Evolutionary conservation across 2,888 invertebrate species (phyloP), one percentile per base, ranked within the genome.

Genomic region (Drosophila nr. perissopoda): DNA sequence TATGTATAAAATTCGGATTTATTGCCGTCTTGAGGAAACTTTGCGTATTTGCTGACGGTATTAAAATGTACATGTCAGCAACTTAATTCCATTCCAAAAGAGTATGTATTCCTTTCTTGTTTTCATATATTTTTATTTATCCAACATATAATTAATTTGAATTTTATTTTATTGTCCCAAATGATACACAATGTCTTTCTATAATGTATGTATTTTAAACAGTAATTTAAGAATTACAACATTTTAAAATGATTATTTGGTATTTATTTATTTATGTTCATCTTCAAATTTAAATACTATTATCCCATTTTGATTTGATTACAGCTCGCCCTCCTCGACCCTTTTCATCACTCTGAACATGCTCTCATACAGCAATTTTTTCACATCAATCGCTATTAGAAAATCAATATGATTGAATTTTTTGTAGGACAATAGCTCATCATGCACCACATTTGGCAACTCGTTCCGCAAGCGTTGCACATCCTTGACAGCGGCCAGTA

Each of bases 401-500:
- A 80, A 86, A 11, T 89, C 78, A 2, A 86, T 0, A 29, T 86
- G 86, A 66, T 63, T 88, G 8, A 79, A 86, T 13, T 49, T 40
- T 8, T 69, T 38, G 27, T 76, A 70, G 2, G 60, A 29, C 29
- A 88, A 29, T 2, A 83, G 25, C 5, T 73, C 74, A 60, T 89
- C 76, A 6, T 73, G 74, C 0, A 88, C 80, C 3, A 89, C 82
- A 81, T 91, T 92, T 16, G 90, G 88, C n/a, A 92, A 45, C 11
- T 34, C 0, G 0, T 73, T 45, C 0, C 78, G 60, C 42, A 92
- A 66, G 0, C 62, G 76, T 0, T 63, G 40, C 0, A 91, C 87
- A 80, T 92, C 91, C 11, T 67, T 70, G 0, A 91, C 89, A 65
- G 93, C 91, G 0, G 95, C 93, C 6, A 96, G 81, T 89, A 92